phyloP scores from a whole-genome alignment of 2,888 invertebrate genomes.

The Myopa tessellatipennis region DNA sequence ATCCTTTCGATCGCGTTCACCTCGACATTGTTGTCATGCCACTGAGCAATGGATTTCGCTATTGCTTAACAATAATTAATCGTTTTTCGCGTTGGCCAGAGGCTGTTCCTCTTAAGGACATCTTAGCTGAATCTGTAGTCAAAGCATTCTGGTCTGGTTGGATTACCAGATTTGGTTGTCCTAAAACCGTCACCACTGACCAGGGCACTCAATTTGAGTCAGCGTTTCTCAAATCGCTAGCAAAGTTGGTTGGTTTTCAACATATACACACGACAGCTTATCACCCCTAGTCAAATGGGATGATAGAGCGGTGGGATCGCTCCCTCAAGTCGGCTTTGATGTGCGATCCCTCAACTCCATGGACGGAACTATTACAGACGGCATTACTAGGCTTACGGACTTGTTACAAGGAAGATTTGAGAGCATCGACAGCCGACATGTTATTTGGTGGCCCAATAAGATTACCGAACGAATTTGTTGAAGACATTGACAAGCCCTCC shows the following conservation, averaged over 20 bases:
- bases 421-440: slow-evolving; percentile 51
- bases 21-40: too few species aligned
- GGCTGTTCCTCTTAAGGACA: slow-evolving; percentile 31
- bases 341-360: too few species aligned
- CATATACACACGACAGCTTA: too few species aligned
- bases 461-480: slow-evolving; percentile 52
- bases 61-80: too few species aligned
- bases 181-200: slow-evolving; percentile 35
- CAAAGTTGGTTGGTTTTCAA: slow-evolving; percentile 20
- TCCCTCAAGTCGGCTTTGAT: slow-evolving; percentile 57
- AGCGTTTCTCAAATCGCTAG: neutral
- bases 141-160: slow-evolving; percentile 20
- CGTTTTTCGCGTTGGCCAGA: too few species aligned
- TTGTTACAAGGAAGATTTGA: slow-evolving; percentile 50
- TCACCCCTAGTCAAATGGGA: slow-evolving; percentile 61
- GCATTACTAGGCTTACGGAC: too few species aligned
- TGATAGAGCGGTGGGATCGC: slow-evolving; percentile 49
- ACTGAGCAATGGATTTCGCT: too few species aligned
- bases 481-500: slow-evolving; percentile 32
- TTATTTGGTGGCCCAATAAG: slow-evolving; percentile 45
- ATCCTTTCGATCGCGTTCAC: too few species aligned
- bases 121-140: slow-evolving; percentile 23
- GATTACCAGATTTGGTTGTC: slow-evolving; percentile 30
- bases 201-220: slow-evolving; percentile 38
- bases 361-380: too few species aligned